phyloP scores from a whole-genome alignment of 64 coral and sea anemone species.

The Anthopleura sola region DNA sequence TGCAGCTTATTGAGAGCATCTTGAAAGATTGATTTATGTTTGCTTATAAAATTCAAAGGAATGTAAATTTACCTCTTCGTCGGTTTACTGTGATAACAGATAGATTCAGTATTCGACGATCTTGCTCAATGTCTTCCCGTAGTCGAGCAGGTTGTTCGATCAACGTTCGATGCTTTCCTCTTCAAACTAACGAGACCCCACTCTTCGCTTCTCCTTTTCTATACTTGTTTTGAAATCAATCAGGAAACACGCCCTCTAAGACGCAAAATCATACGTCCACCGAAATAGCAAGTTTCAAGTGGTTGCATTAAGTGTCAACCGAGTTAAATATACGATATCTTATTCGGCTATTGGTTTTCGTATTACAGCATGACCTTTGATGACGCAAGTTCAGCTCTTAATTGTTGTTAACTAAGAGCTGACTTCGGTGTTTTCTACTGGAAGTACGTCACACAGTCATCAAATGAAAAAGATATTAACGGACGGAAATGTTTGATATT shows the following conservation, averaged over 20 bases:
- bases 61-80: neutral
- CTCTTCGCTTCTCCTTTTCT: neutral
- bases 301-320: neutral
- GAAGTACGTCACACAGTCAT: neutral
- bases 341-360: neutral
- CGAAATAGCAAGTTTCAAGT: neutral
- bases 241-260: neutral
- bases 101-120: neutral
- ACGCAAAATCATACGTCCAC: neutral
- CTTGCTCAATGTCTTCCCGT: no score
- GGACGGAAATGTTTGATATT: neutral
- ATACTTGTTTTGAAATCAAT: neutral
- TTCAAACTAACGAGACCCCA: neutral
- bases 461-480: neutral
- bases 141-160: neutral
- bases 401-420: neutral
- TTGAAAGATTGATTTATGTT: no score
- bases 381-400: neutral
- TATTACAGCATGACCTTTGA: neutral
- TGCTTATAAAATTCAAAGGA: no score
- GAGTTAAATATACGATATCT: neutral
- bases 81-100: neutral
- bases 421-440: neutral
- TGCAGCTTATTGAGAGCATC: no score
- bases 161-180: neutral